Evolutionary conservation across 2,888 invertebrate species (phyloP), one percentile per base, ranked within the genome.

Genomic region (Dynastes maya): DNA sequence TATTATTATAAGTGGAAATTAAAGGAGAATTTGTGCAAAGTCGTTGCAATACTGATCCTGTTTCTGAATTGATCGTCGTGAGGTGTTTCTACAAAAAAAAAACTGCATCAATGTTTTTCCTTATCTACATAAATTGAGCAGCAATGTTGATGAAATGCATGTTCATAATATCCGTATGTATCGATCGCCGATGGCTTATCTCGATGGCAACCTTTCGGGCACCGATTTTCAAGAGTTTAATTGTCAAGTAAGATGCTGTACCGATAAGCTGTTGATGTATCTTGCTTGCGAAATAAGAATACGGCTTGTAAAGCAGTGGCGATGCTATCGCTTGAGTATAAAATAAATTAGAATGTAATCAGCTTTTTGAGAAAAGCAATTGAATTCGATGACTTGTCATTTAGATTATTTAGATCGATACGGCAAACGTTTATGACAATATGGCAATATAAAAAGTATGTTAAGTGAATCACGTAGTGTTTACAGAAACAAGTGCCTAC

Each of bases 341-440:
- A 55, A 63, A 27, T 63, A 32, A 63, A 63, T 63, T 63, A 63
- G 29, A 63, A 63, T 29, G 63, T 63, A 63, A 63, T 63, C 29
- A 63, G 29, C 55, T 29, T 32, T 37, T 63, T 63, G 9, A 32
- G 5, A 29, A 63, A 63, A 63, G 11, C 63, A 63, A 63, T 63
- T 11, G 63, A 63, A 27, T 29, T 63, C 63, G 11, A 63, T 63
- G 63, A 63, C 63, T 32, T 63, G 63, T 63, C 29, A 32, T 63
- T 58, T 63, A 63, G 63, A 63, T 63, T 29, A 63, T 63, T 32
- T 32, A 9, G 27, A 29, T 63, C 32, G 29, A 58, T 58, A 22
- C 8, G 22, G 55, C 32, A 13, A 11, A 29, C 27, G 13, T 22
- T 29, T 29, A 27, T 63, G 63, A 32, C 32, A 63, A 63, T 63